Conservation (phyloP, 2,888 invertebrate species). For the Drosophila rellima region DNA sequence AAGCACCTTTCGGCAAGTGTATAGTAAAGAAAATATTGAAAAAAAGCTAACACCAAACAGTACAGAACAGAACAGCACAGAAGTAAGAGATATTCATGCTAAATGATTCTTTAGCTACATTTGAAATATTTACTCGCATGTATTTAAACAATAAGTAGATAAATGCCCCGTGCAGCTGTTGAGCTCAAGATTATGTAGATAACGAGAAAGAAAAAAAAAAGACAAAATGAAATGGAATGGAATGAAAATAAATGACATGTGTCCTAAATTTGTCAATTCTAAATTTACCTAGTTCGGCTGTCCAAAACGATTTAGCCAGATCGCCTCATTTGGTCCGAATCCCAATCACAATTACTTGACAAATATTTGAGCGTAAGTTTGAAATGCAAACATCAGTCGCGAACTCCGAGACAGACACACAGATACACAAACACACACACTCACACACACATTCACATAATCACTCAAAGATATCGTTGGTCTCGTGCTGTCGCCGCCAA, state of each 20-base stretch:
- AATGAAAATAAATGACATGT: conserved; percentile 30
- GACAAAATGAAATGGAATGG: neutral
- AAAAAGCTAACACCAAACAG: conserved; percentile 6
- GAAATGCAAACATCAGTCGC: conserved; percentile 24
- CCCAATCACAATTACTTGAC: conserved; percentile 32
- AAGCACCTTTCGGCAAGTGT: neutral
- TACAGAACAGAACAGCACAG: no score
- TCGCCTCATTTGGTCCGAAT: conserved; percentile 48
- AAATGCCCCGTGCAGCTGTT: conserved; percentile 67
- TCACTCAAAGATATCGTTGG: conserved; percentile 34
- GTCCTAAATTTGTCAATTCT: conserved; percentile 71
- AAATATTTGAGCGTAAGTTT: conserved; percentile 46
- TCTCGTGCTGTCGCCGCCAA: conserved; percentile 70
- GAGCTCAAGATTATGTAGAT: conserved; percentile 2
- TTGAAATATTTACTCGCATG: conserved; percentile 7
- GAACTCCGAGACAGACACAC: conserved; percentile 8
- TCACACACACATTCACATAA: neutral
- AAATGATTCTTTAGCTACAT: conserved; percentile 21
- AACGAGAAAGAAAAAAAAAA: neutral
- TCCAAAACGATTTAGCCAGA: conserved; percentile 42
- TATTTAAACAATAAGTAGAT: conserved; percentile 54
- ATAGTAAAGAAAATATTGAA: neutral
- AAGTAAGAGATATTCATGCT: conserved; percentile 17
- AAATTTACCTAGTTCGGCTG: conserved; percentile 54
- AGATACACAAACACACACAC: conserved; percentile 2